These are phyloP conservation scores for Drosophila melanocephala DNA, from an alignment of 2,888 invertebrate species.

Conservation along the genomic window DNA sequence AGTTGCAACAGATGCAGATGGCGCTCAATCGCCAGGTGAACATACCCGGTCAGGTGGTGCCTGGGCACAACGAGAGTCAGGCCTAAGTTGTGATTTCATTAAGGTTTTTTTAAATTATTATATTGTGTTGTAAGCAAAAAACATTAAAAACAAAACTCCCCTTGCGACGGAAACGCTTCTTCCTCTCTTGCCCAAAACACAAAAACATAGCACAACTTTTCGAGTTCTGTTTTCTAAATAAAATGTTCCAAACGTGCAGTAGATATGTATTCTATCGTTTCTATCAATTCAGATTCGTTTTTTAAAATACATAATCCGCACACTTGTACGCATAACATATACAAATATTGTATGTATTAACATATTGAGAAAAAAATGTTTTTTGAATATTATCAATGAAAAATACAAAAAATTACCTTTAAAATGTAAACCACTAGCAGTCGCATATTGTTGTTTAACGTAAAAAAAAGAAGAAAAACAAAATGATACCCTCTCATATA, in stretches of 20 bases:
- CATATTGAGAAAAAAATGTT: constrained; percentile 40
- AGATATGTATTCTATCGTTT: constrained; percentile 2
- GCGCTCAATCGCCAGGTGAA: constrained; percentile 48
- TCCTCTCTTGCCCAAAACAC: constrained; percentile 24
- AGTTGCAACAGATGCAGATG: constrained; percentile 50
- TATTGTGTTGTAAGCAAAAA: constrained; percentile 57
- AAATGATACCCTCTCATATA: constrained; percentile 27
- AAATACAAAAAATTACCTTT: constrained; percentile 31
- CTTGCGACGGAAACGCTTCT: constrained; percentile 11
- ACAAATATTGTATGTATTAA: constrained; percentile 26
- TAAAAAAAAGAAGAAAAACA: constrained; percentile 28
- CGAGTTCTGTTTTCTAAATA: constrained; percentile 10
- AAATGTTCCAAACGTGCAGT: not conserved
- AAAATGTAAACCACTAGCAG: constrained; percentile 45
- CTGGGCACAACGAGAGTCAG: constrained; percentile 73
- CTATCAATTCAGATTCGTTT: constrained; percentile 4
- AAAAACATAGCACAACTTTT: constrained; percentile 21
- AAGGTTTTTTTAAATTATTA: constrained; percentile 42
- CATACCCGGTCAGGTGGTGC: constrained; percentile 69
- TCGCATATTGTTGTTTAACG: constrained; percentile 73
- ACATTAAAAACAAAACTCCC: not conserved
- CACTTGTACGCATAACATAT: constrained; percentile 15
- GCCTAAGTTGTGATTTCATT: constrained; percentile 76
- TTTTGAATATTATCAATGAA: constrained; percentile 31
- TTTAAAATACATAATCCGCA: constrained; percentile 3